A percentile compares a stretch with the other conserved stretches of the same genome.
phyloP scores from a whole-genome alignment of 2,797 vertebrate genomes.

The Ceryle rudis region DNA sequence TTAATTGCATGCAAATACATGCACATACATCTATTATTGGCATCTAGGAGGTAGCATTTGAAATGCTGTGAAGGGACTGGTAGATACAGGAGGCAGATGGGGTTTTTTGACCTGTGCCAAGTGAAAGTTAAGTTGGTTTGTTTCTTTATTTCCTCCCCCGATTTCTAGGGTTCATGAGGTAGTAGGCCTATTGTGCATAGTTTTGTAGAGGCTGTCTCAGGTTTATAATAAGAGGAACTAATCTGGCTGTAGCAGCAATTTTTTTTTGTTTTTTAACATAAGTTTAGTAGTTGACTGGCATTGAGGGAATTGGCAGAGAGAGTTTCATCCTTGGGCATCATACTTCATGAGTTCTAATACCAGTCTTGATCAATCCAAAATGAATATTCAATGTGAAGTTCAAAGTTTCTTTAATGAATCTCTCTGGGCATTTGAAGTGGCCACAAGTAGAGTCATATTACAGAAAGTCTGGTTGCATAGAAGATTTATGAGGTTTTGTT shows the following conservation, averaged over 20 bases:
- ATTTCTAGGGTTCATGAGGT: neutral
- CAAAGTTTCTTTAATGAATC: neutral
- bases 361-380: neutral
- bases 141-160: fast-evolving
- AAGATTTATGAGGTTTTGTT: neutral
- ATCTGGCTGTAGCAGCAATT: neutral
- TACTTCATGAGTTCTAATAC: neutral
- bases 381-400: neutral
- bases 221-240: neutral
- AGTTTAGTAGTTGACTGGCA: neutral
- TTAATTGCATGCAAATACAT: neutral
- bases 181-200: neutral
- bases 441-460: neutral
- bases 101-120: neutral
- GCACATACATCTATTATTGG: neutral
- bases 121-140: neutral
- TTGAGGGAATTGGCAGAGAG: neutral
- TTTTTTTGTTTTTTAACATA: too few relatives aligned
- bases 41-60: neutral
- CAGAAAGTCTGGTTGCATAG: neutral
- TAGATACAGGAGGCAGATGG: fast-evolving
- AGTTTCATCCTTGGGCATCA: neutral
- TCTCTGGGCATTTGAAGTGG: neutral
- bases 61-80: neutral
- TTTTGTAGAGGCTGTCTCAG: neutral